phyloP scores from a whole-genome alignment of 2,113 vertebrate species.

The Psettodes erumei region DNA sequence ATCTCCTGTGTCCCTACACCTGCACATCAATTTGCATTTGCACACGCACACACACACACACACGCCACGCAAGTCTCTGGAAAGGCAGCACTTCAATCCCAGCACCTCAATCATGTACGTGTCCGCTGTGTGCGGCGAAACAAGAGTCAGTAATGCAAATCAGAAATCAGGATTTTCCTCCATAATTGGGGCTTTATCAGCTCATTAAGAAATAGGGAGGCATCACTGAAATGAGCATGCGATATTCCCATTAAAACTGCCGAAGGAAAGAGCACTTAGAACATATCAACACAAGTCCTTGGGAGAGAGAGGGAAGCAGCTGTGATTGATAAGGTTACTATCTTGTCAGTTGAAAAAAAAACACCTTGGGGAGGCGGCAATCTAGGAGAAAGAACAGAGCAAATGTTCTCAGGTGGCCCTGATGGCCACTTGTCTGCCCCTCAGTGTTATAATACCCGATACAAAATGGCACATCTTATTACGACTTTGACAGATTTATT shows the following conservation, averaged over 20 bases:
- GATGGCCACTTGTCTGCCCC: slow-evolving; percentile 65
- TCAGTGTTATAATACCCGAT: slow-evolving; percentile 48
- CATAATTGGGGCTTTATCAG: slow-evolving; percentile 76
- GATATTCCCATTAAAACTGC: slow-evolving; percentile 63
- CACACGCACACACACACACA: slow-evolving; percentile 14
- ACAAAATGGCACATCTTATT: slow-evolving; percentile 70
- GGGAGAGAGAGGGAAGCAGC: slow-evolving; percentile 60
- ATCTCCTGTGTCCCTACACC: slow-evolving; percentile 68
- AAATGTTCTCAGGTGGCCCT: slow-evolving; percentile 69
- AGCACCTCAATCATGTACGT: slow-evolving; percentile 65
- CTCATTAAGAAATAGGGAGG: slow-evolving; percentile 75
- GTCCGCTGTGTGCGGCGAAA: slow-evolving; percentile 64
- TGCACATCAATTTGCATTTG: background rate
- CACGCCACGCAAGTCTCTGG: slow-evolving; percentile 19
- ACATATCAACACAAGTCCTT: slow-evolving; percentile 68
- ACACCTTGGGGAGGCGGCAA: slow-evolving; percentile 56
- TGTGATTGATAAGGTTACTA: slow-evolving; percentile 76
- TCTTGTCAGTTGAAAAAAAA: slow-evolving; percentile 64
- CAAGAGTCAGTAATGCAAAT: slow-evolving; percentile 70
- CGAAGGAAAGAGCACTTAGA: slow-evolving; percentile 65
- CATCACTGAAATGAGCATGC: slow-evolving; percentile 65
- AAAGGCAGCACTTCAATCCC: slow-evolving; percentile 48
- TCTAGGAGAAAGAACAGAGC: slow-evolving; percentile 59
- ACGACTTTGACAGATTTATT: slow-evolving; percentile 78
- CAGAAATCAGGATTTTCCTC: slow-evolving; percentile 71